Evolutionary conservation across 2,797 vertebrate species (phyloP).

Genomic region (Parauchenoglanis ngamensis): DNA sequence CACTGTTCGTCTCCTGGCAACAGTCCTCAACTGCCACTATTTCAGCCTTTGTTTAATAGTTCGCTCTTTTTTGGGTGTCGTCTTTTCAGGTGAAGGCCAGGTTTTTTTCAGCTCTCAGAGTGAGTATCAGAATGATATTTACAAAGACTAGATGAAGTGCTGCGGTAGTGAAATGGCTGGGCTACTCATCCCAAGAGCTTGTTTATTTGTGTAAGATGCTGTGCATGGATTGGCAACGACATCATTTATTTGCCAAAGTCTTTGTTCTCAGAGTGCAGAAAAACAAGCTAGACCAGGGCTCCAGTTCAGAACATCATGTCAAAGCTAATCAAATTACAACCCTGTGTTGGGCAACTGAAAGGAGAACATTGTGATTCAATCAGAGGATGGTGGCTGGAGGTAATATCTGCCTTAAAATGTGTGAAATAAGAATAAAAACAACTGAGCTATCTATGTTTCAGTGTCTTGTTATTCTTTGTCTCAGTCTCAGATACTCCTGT

Average conservation of each 20-base stretch:
- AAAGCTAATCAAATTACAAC: conserved; percentile 30
- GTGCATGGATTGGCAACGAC: background rate
- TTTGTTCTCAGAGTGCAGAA: conserved; percentile 28
- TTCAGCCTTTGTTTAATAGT: conserved; percentile 60
- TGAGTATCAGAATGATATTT: conserved; percentile 19
- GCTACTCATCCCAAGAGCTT: background rate
- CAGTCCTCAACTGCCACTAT: conserved; percentile 51
- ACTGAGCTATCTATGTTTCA: background rate
- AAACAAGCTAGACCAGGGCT: conserved; percentile 13
- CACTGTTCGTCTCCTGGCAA: conserved; percentile 72
- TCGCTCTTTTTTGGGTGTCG: conserved; percentile 52
- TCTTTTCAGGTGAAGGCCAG: conserved; percentile 38
- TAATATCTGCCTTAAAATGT: background rate
- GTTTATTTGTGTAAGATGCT: conserved; percentile 11
- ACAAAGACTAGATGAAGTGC: background rate
- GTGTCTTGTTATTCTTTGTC: background rate
- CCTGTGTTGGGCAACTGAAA: conserved; percentile 18
- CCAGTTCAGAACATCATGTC: conserved; percentile 25
- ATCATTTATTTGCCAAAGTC: conserved; percentile 6
- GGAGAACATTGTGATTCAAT: conserved; percentile 21
- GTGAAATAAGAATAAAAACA: background rate
- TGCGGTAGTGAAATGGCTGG: background rate
- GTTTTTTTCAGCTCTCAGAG: background rate
- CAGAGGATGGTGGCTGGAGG: conserved; percentile 14
- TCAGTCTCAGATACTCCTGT: background rate